Base-by-base conservation (phyloP, 2,797 vertebrate genomes). In the Borostomias antarcticus region DNA sequence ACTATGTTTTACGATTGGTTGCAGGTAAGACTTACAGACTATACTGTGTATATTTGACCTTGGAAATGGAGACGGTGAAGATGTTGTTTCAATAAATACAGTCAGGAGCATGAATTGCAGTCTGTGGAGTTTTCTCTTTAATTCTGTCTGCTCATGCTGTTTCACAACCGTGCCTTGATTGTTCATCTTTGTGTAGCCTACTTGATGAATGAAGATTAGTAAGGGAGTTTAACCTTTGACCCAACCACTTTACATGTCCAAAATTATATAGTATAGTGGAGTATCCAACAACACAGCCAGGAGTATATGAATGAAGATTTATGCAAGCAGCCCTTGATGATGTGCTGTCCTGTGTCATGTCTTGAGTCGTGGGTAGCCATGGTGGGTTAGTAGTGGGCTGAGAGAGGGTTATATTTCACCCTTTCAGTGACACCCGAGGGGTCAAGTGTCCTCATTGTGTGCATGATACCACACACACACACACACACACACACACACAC, bases 221-320 rank as follows among this genome's bases (percentile, higher is more conserved):
- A 51, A 51, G 5, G 26, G 7, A 11, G 23, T 25, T 51, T 11
- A 11, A 25, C 10, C 50, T 51, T 51, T 21, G 48, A 51, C 23
- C 21, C 8, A 51, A n/a, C 8, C 50, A 54, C 48, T 25, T 58
- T 25, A 60, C 58, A 23, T n/a, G n/a, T n/a, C n/a, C n/a, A n/a
- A n/a, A n/a, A n/a, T n/a, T n/a, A n/a, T n/a, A n/a, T n/a, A n/a
- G n/a, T n/a, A n/a, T n/a, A n/a, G n/a, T n/a, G n/a, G n/a, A n/a
- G n/a, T n/a, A n/a, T n/a, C n/a, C n/a, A n/a, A 35, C 10, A 56
- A n/a, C 4, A 28, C 43, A 43, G 26, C 50, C 15, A 30, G 10
- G 6, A 30, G n/a, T 15, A 21, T 68, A 66, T 11, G 1, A 87
- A 81, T 85, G 85, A 87, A 85, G 68, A 59, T 59, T 77, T 66